phyloP scores from a whole-genome alignment of 2,113 vertebrate species.

The Atrichornis clamosus region DNA sequence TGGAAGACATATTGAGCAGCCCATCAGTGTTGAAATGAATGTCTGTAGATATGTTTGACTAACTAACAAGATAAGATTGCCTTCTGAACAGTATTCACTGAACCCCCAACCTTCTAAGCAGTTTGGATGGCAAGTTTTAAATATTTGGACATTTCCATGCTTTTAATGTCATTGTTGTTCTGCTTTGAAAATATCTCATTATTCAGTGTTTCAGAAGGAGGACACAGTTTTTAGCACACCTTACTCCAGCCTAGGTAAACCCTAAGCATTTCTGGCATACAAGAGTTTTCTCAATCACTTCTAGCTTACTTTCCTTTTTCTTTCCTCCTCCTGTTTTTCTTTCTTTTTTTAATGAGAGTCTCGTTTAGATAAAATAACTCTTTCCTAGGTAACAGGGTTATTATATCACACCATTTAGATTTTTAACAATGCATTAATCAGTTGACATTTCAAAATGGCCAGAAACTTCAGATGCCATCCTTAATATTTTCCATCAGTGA shows the following conservation, averaged over 20 bases:
- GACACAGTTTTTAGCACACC: background rate
- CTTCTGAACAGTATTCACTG: background rate
- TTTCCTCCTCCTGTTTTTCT: background rate
- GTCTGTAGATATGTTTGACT: background rate
- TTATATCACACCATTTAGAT: background rate
- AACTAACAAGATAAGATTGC: background rate
- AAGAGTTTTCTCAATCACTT: background rate
- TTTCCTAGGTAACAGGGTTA: background rate
- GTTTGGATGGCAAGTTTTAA: background rate
- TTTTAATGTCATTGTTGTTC: background rate
- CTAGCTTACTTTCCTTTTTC: background rate
- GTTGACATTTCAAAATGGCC: background rate
- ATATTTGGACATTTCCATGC: background rate
- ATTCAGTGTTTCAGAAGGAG: background rate
- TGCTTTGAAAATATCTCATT: background rate
- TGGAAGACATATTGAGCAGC: background rate
- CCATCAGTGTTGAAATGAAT: background rate
- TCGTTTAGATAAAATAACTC: background rate
- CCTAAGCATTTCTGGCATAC: background rate
- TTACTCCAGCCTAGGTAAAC: background rate
- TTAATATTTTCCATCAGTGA: background rate
- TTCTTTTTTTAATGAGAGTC: background rate
- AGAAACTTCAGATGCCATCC: background rate
- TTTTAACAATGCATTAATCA: background rate
- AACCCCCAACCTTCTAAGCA: background rate